Evolutionary conservation across 2,888 invertebrate genomes (phyloP).

Genomic region (Carterocephalus palaemon): DNA sequence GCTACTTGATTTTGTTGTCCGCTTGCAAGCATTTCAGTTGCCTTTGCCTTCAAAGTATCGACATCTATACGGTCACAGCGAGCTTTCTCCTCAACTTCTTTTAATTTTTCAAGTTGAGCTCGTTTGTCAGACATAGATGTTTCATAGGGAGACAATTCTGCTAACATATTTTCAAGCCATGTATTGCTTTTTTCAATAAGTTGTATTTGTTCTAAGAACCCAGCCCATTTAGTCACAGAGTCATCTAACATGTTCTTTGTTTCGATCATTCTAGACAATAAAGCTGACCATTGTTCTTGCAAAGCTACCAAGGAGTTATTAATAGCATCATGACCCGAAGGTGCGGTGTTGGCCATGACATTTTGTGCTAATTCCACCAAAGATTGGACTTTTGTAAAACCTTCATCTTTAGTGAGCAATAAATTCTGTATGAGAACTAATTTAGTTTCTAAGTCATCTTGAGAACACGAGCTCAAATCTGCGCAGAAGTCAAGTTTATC

Average conservation of each 20-base stretch:
- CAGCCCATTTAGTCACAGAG: constrained; percentile 94
- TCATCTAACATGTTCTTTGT: constrained; percentile 93
- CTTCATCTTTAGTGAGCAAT: constrained; percentile 94
- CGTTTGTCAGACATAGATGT: constrained; percentile 92
- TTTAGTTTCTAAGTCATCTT: constrained; percentile 91
- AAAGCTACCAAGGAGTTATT: constrained; percentile 89
- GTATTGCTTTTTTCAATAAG: constrained; percentile 89
- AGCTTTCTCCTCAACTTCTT: constrained; percentile 91
- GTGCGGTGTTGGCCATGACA: constrained; percentile 93
- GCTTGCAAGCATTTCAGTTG: constrained; percentile 90
- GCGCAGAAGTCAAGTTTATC: constrained; percentile 93
- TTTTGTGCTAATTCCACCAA: constrained; percentile 94
- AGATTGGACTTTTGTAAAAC: constrained; percentile 91
- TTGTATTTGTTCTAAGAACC: constrained; percentile 92
- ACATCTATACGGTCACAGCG: constrained; percentile 94
- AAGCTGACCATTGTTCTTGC: constrained; percentile 93
- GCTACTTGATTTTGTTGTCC: constrained; percentile 91
- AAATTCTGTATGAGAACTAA: constrained; percentile 91
- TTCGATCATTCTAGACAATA: constrained; percentile 93
- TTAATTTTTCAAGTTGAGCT: constrained; percentile 89
- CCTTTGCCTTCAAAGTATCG: constrained; percentile 89
- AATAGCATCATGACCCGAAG: constrained; percentile 91
- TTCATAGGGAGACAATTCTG: constrained; percentile 86
- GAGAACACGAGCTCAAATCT: constrained; percentile 87
- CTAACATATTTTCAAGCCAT: constrained; percentile 85